These are phyloP conservation scores for Drosophila teissieri DNA, from an alignment of 1,140 invertebrate genomes.

Conservation along the genomic window DNA sequence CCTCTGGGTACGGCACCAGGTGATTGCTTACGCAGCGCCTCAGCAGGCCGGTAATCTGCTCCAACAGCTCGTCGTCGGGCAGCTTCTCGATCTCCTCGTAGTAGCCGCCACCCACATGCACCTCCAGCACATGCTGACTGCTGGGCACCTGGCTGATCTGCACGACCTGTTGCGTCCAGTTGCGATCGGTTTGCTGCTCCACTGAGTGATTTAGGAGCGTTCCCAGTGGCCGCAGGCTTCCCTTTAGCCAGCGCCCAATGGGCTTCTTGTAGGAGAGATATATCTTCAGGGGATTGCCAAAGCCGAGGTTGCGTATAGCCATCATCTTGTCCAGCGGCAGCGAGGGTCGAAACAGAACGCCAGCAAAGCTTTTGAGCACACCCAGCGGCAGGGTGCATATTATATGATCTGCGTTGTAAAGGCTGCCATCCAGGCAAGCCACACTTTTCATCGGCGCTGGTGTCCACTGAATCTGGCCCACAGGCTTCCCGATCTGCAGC, in stretches of 20 bases:
- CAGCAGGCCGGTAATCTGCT: conserved; percentile 88
- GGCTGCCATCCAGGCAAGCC: conserved; percentile 90
- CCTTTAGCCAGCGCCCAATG: conserved; percentile 59
- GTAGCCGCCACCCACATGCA: conserved; percentile 89
- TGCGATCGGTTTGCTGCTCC: conserved; percentile 52
- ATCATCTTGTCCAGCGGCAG: conserved; percentile 90
- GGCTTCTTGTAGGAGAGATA: conserved; percentile 91
- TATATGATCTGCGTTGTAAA: conserved; percentile 91
- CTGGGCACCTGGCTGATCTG: conserved; percentile 88
- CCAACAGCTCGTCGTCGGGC: conserved; percentile 89
- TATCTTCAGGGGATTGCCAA: conserved; percentile 91
- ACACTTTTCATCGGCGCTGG: conserved; percentile 74
- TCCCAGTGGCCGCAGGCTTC: conserved; percentile 61
- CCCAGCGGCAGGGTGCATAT: conserved; percentile 93
- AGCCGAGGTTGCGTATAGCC: conserved; percentile 91
- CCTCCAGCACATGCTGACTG: conserved; percentile 89
- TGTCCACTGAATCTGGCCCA: conserved; percentile 75
- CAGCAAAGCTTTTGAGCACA: conserved; percentile 91
- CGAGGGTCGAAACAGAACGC: conserved; percentile 90
- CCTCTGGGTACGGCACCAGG: conserved; percentile 88
- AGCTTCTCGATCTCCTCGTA: conserved; percentile 92
- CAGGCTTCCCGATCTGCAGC: conserved; percentile 71
- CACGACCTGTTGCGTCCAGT: conserved; percentile 90
- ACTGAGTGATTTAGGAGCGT: conserved; percentile 66
- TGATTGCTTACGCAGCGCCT: conserved; percentile 89